Evolutionary conservation across 2,888 invertebrate genomes (phyloP).

Genomic region (Ctena decussata): DNA sequence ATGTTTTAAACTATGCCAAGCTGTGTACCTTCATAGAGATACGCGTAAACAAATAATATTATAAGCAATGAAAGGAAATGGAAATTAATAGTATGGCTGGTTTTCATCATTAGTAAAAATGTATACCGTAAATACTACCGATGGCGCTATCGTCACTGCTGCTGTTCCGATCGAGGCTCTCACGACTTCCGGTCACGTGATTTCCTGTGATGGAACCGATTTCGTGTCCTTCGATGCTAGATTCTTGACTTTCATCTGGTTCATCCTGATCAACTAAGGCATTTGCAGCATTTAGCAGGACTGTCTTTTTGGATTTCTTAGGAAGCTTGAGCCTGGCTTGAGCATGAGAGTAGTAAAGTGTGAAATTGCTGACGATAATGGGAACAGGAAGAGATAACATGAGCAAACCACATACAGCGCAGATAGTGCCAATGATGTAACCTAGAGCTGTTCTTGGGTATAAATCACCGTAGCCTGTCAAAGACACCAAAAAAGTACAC

Average conservation of each 20-base stretch:
- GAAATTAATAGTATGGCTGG: too few relatives aligned
- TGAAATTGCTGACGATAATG: conserved; percentile 86
- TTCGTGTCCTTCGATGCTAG: conserved; percentile 69
- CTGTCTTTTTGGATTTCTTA: conserved; percentile 79
- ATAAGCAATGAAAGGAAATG: too few relatives aligned
- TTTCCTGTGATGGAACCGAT: conserved; percentile 21
- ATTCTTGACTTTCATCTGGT: conserved; percentile 26
- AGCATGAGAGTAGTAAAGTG: conserved; percentile 85
- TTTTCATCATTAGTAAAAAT: conserved; percentile 46
- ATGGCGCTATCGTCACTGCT: conserved; percentile 75
- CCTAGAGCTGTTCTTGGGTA: conserved; percentile 83
- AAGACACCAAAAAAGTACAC: neutral
- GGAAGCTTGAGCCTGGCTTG: conserved; percentile 85
- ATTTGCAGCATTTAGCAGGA: conserved; percentile 83
- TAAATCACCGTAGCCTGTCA: conserved; percentile 83
- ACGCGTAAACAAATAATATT: too few relatives aligned
- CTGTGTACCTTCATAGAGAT: too few relatives aligned
- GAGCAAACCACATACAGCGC: conserved; percentile 84
- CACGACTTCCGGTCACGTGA: conserved; percentile 33
- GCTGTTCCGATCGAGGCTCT: conserved; percentile 57
- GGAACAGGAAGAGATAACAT: conserved; percentile 86
- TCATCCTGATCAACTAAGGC: conserved; percentile 75
- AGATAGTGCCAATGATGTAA: conserved; percentile 83
- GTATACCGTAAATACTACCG: conserved; percentile 74
- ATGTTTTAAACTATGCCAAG: too few relatives aligned